A percentile compares a stretch with the other conserved stretches of the same genome.
These are phyloP conservation scores for Nephrocerus scutellatus DNA, from an alignment of 2,888 invertebrate species.

Conservation along the genomic window DNA sequence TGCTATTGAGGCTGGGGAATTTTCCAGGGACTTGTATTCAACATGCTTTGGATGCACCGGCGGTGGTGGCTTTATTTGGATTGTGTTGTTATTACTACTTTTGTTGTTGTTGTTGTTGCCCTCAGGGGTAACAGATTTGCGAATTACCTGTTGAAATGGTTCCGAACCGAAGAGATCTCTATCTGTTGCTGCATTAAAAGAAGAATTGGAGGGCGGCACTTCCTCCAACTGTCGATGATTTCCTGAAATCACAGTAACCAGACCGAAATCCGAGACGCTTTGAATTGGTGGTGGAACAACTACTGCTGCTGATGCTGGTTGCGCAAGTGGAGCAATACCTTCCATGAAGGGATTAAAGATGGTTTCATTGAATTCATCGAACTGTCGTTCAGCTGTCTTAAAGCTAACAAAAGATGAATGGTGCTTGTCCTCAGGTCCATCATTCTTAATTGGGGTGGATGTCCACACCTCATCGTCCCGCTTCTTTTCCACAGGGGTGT, in stretches of 20 bases:
- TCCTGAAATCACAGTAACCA: conserved; percentile 32
- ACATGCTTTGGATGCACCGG: no score
- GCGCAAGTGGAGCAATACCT: conserved; percentile 10
- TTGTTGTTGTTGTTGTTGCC: conserved; percentile 20
- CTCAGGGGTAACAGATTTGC: conserved; percentile 31
- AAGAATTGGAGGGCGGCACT: no score
- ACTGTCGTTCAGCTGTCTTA: conserved; percentile 19
- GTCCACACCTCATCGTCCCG: conserved; percentile 39
- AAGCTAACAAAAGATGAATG: conserved; percentile 16
- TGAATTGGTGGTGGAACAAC: conserved; percentile 22
- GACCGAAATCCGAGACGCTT: conserved; percentile 33
- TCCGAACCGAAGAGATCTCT: conserved; percentile 45
- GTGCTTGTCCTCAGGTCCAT: conserved; percentile 15
- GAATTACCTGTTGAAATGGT: conserved; percentile 46
- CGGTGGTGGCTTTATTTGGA: conserved; percentile 20
- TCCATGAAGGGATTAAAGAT: conserved; percentile 44
- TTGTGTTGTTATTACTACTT: conserved; percentile 23
- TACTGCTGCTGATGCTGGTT: conserved; percentile 5
- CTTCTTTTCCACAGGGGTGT: conserved; percentile 17
- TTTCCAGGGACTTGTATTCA: no score
- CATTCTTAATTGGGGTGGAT: conserved; percentile 41
- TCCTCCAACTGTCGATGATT: no score
- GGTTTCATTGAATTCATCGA: conserved; percentile 46
- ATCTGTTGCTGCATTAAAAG: not conserved
- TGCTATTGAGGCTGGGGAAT: conserved; percentile 1